Conservation (phyloP, 1,140 invertebrate species). For the Harpegnathos saltator region DNA sequence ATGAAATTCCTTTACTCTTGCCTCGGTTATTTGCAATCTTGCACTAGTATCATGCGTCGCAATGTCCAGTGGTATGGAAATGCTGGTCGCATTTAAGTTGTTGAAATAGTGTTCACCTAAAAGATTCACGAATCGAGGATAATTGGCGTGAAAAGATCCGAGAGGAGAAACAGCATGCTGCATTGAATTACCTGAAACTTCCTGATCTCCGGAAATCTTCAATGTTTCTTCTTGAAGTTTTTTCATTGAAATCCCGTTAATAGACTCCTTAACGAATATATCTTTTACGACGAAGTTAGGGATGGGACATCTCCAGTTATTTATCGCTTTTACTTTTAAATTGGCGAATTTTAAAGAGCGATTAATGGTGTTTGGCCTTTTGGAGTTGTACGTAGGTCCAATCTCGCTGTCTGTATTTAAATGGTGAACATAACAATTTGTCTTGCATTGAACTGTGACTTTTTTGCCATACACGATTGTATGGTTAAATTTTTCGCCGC, state of each 20-base stretch:
- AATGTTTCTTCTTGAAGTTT: constrained; percentile 72
- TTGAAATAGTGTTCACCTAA: constrained; percentile 66
- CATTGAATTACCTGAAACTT: constrained; percentile 69
- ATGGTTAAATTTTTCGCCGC: background rate
- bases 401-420: constrained; percentile 31
- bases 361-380: background rate
- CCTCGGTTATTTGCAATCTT: constrained; percentile 35
- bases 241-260: constrained; percentile 74
- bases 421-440: constrained; percentile 56
- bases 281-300: constrained; percentile 70
- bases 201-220: constrained; percentile 75
- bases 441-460: constrained; percentile 64
- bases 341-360: constrained; percentile 41
- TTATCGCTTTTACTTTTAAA: constrained; percentile 60
- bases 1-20: constrained; percentile 66
- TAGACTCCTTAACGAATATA: constrained; percentile 62
- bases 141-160: constrained; percentile 1
- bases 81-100: constrained; percentile 43
- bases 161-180: background rate
- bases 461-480: constrained; percentile 36
- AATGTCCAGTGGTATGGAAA: constrained; percentile 60
- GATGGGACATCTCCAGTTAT: constrained; percentile 74
- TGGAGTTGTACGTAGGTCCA: constrained; percentile 24
- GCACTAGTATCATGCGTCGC: constrained; percentile 53
- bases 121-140: constrained; percentile 20